Evolutionary conservation across 2,113 vertebrate species (phyloP), one percentile per base, ranked within the genome.

Genomic region (Leptocoma aspasia): DNA sequence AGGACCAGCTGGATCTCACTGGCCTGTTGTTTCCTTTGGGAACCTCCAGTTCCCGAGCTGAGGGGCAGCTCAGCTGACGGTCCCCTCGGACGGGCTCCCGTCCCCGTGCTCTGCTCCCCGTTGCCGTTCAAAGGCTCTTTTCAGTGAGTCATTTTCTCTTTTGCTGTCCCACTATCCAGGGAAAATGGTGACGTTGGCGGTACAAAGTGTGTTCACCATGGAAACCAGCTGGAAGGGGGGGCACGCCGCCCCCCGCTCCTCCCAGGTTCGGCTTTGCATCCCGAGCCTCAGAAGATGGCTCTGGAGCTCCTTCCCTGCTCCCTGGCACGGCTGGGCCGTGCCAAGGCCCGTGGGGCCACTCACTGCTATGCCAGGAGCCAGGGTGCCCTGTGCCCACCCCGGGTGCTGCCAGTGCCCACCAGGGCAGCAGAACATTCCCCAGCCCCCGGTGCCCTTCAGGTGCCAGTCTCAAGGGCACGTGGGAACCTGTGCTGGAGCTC

Each of bases 201-300:
- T 47, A 89, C 95, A 93, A 90, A 96, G 94, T 94, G 94, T 95
- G 92, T 94, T 97, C 96, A 94, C 96, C 95, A 97, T 97, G 96
- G 96, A 95, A 97, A 97, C 96, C 37, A 10, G 71, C 90, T 65
- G 94, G 45, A 73, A 86, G 89, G 88, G 94, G 86, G 82, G 81
- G 92, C 91, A 83, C 9, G 37, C 85, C 80, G 23, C 60, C 92
- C 65, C 82, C 86, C 0, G 77, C 94, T 94, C 94, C 94, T 92
- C 89, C 89, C 94, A 60, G 95, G 69, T 91, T 95, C 9, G 15
- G 82, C 92, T 92, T 50, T n/a, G 76, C 73, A 77, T 95, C 88
- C 88, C 2, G 1, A 92, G 89, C 91, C 60, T 60, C 27, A 91
- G 90, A 95, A 96, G 95, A 96, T 96, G 95, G 92, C 90, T 96